Evolutionary conservation across 1,140 invertebrate species (phyloP).

Genomic region (Nasonia longicornis): DNA sequence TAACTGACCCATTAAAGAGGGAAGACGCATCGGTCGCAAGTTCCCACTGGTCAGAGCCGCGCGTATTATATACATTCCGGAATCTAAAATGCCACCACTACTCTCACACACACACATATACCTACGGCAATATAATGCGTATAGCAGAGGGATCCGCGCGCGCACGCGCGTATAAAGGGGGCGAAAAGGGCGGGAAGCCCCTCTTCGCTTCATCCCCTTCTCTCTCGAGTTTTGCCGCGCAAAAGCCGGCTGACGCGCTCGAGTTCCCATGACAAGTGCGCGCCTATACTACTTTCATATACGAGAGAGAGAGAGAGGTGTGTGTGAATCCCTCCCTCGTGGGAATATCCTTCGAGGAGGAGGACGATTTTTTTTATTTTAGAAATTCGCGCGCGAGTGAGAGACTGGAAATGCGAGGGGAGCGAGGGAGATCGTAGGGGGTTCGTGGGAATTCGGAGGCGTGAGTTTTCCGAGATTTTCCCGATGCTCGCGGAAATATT

Average conservation of each 20-base stretch:
- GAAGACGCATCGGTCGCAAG: background rate
- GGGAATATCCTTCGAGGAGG: slow-evolving; percentile 27
- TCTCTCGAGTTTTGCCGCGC: slow-evolving; percentile 19
- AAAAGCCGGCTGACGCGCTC: slow-evolving; percentile 48
- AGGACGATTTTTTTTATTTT: background rate
- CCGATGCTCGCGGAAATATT: background rate
- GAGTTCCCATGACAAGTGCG: slow-evolving; percentile 70
- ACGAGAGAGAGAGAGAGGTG: background rate
- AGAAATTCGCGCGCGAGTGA: background rate
- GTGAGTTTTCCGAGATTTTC: slow-evolving; percentile 4
- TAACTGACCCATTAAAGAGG: background rate
- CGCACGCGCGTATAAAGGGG: slow-evolving; percentile 9
- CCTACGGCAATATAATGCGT: background rate
- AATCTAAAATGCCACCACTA: background rate
- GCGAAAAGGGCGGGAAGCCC: slow-evolving; percentile 47
- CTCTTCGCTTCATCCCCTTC: slow-evolving; percentile 44
- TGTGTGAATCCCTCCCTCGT: slow-evolving; percentile 62
- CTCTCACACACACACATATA: background rate
- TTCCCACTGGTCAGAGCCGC: background rate
- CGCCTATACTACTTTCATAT: slow-evolving; percentile 49
- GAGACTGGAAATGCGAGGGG: background rate
- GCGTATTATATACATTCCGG: background rate
- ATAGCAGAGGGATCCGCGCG: background rate
- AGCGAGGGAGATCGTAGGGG: background rate
- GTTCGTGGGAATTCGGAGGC: background rate